Evolutionary conservation across 2,797 vertebrate species (phyloP), one percentile per base, ranked within the genome.

Genomic region (Amazona ochrocephala): DNA sequence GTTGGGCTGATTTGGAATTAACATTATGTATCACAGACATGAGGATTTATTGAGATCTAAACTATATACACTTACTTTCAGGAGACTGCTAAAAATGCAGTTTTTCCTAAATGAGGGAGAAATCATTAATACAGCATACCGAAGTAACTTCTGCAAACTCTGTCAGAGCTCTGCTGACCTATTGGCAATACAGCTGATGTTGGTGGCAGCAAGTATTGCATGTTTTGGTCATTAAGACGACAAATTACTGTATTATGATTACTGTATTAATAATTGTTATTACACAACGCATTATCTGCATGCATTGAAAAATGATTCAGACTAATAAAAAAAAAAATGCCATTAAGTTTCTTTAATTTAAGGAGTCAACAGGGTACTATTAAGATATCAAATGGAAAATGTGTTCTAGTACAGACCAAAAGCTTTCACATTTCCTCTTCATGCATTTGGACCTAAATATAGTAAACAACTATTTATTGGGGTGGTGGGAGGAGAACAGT

Each of bases 281-380:
- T 61, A 54, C 5, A 21, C 44, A 78, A 48, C 13, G 11, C 21
- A 84, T 81, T 50, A 71, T 26, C 30, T 68, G 26, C 44, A 71
- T 20, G 9, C 32, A 56, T 0, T 53, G 37, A 60, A 71, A 78
- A 84, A 4, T 2, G 6, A 80, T 72, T 78, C 37, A 62, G 41
- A 56, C 6, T n/a, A 47, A 37, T 9, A 73, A 54, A 4, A 70
- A 82, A 34, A 84, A 72, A 6, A 0, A 58, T 0, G 2, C 3
- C 42, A 87, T 3, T 14, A 50, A 26, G 6, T 41, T 66, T 47
- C 27, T 51, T 68, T 47, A 84, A 62, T 11, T n/a, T 66, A 42
- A n/a, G 8, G 8, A 71, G n/a, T 30, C 21, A 92, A 61, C 1
- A 45, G 26, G 10, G 53, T 51, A 76, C 15, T 50, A 48, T 30